phyloP scores from a whole-genome alignment of 2,797 vertebrate genomes.

The Ctenochaetus hawaiiensis region DNA sequence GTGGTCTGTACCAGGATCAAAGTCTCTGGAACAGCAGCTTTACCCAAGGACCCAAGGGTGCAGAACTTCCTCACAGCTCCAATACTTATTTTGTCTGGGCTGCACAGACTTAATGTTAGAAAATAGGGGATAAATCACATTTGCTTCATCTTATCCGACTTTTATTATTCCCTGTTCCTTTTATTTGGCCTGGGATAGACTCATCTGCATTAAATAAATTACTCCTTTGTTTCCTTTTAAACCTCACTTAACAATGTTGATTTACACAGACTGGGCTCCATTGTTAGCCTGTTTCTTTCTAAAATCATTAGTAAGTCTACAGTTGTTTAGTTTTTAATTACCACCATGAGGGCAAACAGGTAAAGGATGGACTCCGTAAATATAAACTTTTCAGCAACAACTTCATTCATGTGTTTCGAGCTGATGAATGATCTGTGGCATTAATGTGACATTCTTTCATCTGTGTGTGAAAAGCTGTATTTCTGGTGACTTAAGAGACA shows the following conservation, averaged over 20 bases:
- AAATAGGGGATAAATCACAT: no score
- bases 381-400: neutral
- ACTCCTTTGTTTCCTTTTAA: neutral
- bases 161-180: neutral
- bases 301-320: no score
- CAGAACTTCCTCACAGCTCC: neutral
- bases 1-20: no score
- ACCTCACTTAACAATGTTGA: no score
- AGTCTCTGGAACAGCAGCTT: no score
- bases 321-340: neutral
- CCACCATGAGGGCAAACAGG: neutral
- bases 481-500: no score
- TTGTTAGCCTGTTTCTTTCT: no score
- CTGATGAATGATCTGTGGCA: neutral
- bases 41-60: no score
- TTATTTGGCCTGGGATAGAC: neutral
- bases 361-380: neutral
- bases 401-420: neutral
- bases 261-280: no score
- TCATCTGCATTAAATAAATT: neutral
- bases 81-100: neutral
- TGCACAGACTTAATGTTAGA: neutral
- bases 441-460: neutral
- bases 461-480: no score
- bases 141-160: neutral